Evolutionary conservation across 2,888 invertebrate species (phyloP).

Genomic region (Drosophila recens): DNA sequence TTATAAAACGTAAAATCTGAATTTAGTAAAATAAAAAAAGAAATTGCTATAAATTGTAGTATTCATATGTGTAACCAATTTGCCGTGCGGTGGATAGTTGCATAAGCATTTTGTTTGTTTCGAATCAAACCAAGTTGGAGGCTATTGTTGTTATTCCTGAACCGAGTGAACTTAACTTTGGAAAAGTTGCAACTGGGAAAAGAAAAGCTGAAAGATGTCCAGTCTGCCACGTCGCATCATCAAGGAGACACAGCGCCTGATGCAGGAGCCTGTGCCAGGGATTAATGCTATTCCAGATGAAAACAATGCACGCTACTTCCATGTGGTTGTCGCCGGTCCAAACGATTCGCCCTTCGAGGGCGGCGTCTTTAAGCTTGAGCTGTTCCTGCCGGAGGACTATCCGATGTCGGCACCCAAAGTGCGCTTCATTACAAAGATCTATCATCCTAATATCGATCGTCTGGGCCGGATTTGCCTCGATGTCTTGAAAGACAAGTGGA

Average conservation of each 20-base stretch:
- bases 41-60: constrained; percentile 9
- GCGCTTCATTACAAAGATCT: constrained; percentile 99
- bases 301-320: constrained; percentile 97
- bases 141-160: constrained; percentile 6
- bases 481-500: constrained; percentile 98
- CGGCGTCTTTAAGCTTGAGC: constrained; percentile 97
- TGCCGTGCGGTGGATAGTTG: constrained; percentile 7
- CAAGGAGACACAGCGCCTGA: constrained; percentile 97
- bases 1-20: constrained; percentile 30
- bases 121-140: background rate
- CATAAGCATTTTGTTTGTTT: constrained; percentile 3
- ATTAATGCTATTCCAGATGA: constrained; percentile 98
- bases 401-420: constrained; percentile 99
- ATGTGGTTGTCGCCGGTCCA: constrained; percentile 96
- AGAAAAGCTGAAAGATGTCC: constrained; percentile 86
- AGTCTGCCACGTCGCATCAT: constrained; percentile 88
- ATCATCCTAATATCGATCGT: constrained; percentile 99
- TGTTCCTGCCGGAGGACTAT: constrained; percentile 99
- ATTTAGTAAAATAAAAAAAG: constrained; percentile 14
- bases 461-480: constrained; percentile 99
- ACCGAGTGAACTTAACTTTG: constrained; percentile 30
- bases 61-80: background rate
- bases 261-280: constrained; percentile 92
- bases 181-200: constrained; percentile 19
- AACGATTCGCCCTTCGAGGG: constrained; percentile 98